phyloP scores from a whole-genome alignment of 1,140 invertebrate species.

The Ephestia elutella region DNA sequence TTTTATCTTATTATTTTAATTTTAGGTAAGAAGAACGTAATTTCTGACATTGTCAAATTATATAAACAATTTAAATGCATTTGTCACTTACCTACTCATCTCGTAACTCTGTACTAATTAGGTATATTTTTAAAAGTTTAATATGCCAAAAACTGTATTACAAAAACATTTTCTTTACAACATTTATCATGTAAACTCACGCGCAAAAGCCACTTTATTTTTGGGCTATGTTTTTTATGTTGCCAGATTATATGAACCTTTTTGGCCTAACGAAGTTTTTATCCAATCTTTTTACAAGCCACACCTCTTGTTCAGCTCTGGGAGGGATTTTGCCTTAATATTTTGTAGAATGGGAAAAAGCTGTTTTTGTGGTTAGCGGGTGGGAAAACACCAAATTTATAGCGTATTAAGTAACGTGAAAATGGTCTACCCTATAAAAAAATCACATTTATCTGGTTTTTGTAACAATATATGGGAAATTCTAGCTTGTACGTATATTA shows the following conservation, averaged over 20 bases:
- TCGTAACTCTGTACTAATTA: too few relatives aligned
- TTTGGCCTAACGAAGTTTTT: constrained; percentile 11
- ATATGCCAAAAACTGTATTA: neutral
- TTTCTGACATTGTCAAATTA: too few relatives aligned
- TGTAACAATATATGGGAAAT: too few relatives aligned
- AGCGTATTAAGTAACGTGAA: constrained; percentile 2
- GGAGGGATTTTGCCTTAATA: neutral
- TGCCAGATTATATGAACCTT: constrained; percentile 7
- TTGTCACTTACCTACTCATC: too few relatives aligned
- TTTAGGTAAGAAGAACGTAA: too few relatives aligned
- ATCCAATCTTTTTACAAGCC: constrained; percentile 11
- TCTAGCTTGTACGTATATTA: too few relatives aligned
- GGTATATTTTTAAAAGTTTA: neutral
- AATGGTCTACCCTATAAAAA: neutral
- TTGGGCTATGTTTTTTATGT: neutral
- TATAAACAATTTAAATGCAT: too few relatives aligned
- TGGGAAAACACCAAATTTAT: neutral
- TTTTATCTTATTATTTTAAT: too few relatives aligned
- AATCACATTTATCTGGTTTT: neutral
- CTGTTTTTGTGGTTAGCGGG: neutral
- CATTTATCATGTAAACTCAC: neutral
- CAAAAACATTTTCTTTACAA: neutral
- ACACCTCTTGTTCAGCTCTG: neutral
- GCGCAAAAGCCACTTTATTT: neutral
- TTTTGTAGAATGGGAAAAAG: constrained; percentile 1